phyloP scores from a whole-genome alignment of 2,797 vertebrate species.

The Epinephelus malabaricus region DNA sequence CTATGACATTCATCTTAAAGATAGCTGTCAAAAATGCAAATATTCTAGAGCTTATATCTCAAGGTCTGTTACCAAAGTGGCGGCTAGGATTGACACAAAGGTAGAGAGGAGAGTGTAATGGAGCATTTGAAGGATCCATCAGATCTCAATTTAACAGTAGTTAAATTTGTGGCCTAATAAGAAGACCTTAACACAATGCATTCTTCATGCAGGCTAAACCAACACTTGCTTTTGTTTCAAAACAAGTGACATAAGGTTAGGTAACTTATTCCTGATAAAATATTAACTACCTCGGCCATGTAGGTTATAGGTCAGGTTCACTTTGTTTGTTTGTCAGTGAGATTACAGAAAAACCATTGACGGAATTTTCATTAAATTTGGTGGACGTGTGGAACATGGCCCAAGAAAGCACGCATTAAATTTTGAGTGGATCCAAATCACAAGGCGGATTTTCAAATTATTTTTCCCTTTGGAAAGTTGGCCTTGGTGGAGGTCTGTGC shows the following conservation, averaged over 20 bases:
- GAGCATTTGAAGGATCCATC: neutral
- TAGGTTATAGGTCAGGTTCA: no score
- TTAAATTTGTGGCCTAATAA: neutral
- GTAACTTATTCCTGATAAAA: conserved; percentile 24
- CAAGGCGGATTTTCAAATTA: no score
- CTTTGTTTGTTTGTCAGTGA: no score
- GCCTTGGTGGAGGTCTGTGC: no score
- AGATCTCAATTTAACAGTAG: neutral
- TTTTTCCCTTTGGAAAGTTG: no score
- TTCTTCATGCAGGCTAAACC: neutral
- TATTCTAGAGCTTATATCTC: neutral
- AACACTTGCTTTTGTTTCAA: neutral
- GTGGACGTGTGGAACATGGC: no score
- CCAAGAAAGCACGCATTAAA: no score
- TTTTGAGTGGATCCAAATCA: no score
- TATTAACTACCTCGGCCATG: neutral
- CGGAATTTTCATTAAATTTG: no score
- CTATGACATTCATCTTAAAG: neutral
- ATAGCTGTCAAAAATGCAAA: neutral
- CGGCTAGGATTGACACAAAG: neutral
- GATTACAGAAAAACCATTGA: no score
- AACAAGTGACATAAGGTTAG: neutral
- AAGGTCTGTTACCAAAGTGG: neutral
- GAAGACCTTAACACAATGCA: neutral
- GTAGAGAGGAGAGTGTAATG: neutral